Conservation (phyloP, 2,113 vertebrate genomes). For the Dissostichus mawsoni region DNA sequence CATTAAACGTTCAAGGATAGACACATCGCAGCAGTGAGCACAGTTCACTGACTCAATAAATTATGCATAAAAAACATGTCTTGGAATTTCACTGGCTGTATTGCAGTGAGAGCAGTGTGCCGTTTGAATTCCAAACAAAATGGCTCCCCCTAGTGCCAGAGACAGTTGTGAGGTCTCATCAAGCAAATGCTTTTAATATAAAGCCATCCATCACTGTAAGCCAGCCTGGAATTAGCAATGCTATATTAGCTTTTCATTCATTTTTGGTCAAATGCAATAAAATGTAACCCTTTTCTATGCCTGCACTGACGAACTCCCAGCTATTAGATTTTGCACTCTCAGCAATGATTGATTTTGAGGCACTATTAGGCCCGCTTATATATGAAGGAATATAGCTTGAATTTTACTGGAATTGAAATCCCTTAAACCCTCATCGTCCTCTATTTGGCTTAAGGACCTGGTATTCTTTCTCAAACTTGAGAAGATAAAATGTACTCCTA, state of each 20-base stretch:
- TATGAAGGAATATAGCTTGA: too few species aligned
- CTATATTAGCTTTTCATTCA: too few species aligned
- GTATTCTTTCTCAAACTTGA: too few species aligned
- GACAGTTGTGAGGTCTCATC: neutral
- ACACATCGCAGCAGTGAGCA: slow-evolving; percentile 44
- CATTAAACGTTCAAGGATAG: slow-evolving; percentile 61
- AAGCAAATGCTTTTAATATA: neutral
- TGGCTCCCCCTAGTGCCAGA: slow-evolving; percentile 82
- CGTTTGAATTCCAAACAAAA: slow-evolving; percentile 75
- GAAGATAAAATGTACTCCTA: too few species aligned
- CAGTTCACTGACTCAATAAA: slow-evolving; percentile 65
- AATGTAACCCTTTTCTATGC: neutral
- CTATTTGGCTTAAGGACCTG: too few species aligned
- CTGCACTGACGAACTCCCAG: neutral
- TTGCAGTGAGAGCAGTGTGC: slow-evolving; percentile 20
- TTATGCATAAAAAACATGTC: slow-evolving; percentile 69
- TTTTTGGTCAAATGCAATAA: neutral
- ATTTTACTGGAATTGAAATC: too few species aligned
- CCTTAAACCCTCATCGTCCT: too few species aligned
- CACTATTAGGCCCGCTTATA: neutral
- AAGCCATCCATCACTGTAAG: neutral
- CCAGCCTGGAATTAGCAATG: neutral
- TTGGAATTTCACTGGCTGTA: slow-evolving; percentile 43
- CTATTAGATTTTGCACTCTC: neutral
- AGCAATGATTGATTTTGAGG: neutral